Conservation (phyloP, 2,797 vertebrate genomes). For the Thamnophis elegans region DNA sequence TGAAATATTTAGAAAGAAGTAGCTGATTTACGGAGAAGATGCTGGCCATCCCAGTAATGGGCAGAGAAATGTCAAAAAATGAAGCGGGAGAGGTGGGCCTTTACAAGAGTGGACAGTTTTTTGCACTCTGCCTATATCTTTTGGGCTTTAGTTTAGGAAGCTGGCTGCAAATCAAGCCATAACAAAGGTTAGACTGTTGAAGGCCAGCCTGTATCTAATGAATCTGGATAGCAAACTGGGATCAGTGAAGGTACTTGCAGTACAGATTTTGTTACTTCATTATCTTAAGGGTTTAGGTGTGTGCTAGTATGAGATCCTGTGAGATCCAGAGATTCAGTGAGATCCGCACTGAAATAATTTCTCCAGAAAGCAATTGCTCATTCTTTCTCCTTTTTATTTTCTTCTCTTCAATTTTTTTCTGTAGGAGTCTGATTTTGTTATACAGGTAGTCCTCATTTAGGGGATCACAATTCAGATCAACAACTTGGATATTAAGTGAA, state of each 20-base stretch:
- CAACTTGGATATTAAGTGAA: background rate
- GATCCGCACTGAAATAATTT: background rate
- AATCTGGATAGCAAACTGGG: background rate
- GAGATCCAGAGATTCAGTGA: background rate
- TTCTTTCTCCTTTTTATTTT: background rate
- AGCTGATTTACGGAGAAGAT: background rate
- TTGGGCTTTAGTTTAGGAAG: background rate
- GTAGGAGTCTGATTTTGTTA: background rate
- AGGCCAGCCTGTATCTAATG: background rate
- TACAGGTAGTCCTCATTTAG: background rate
- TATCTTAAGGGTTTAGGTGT: background rate
- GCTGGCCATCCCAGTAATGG: background rate
- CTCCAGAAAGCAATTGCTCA: background rate
- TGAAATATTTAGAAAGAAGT: background rate
- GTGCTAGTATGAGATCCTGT: background rate
- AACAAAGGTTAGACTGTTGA: background rate
- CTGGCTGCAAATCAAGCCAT: background rate
- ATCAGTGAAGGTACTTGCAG: background rate
- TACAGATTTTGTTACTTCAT: background rate
- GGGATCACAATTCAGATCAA: background rate
- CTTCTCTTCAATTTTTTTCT: background rate
- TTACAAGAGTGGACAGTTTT: background rate
- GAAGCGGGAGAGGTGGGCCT: background rate
- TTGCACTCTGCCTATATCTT: background rate
- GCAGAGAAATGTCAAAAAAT: background rate